Percentiles rank a stretch among this genome's conserved stretches.
Evolutionary conservation across 2,797 vertebrate species (phyloP).

Genomic region (Mallotus villosus): DNA sequence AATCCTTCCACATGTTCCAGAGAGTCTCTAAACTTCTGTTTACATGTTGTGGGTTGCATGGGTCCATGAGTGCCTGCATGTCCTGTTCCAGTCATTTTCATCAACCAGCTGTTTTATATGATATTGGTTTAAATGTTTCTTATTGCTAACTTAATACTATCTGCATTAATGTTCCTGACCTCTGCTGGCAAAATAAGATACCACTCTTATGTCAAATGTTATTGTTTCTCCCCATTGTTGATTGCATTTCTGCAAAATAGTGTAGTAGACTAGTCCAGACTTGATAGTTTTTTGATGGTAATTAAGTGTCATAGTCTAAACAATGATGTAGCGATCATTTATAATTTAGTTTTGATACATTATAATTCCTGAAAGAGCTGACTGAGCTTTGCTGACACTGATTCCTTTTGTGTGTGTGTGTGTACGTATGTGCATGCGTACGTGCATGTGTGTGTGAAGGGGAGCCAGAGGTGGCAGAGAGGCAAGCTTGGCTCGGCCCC

Average conservation of each 20-base stretch:
- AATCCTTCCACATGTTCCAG: background rate
- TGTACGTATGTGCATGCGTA: background rate
- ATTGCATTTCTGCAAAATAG: too few relatives aligned
- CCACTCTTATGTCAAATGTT: too few relatives aligned
- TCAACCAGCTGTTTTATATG: too few relatives aligned
- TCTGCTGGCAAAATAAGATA: too few relatives aligned
- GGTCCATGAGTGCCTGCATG: background rate
- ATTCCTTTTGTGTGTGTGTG: slow-evolving; percentile 25
- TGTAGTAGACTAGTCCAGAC: too few relatives aligned
- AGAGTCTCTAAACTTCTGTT: background rate
- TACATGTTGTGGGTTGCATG: background rate
- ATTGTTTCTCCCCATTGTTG: too few relatives aligned
- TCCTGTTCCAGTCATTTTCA: background rate
- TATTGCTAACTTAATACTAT: background rate
- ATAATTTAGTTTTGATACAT: background rate
- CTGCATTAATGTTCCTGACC: too few relatives aligned
- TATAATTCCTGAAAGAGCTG: slow-evolving; percentile 29
- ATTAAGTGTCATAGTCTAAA: too few relatives aligned
- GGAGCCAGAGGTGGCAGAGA: slow-evolving; percentile 56
- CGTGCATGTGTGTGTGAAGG: slow-evolving; percentile 57
- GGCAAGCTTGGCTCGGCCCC: slow-evolving; percentile 78
- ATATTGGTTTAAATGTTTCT: background rate
- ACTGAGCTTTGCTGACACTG: slow-evolving; percentile 29
- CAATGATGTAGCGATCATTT: too few relatives aligned
- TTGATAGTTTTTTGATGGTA: too few relatives aligned